Base-by-base conservation (phyloP, 2,797 vertebrate genomes). In the Sus cebifrons region DNA sequence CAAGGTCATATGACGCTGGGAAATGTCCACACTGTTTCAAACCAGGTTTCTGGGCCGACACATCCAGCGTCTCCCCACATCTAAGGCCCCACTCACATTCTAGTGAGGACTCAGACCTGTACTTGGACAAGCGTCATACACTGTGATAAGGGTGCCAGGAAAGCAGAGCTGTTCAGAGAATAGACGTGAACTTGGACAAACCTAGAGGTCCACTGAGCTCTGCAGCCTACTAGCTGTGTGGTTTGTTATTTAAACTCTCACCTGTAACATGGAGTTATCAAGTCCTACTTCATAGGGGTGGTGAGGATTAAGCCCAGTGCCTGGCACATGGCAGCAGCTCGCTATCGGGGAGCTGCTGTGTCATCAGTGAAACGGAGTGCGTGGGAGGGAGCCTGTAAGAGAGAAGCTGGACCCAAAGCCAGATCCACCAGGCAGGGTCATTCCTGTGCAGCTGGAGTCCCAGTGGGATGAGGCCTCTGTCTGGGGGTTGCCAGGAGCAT, bases 381-480 rank as follows among this genome's bases (percentile, higher is more conserved):
- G 3, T 40, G 6, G 23, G 32, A 81, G 21, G 27, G 32, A 1
- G 8, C 5, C 0, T 12, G 2, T 8, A 32, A 14, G 13, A 73
- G 70, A 56, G n/a, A 4, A 10, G 58, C 10, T 29, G 40, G 25
- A 70, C 40, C 62, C 60, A 44, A 74, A 44, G 40, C 52, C 40
- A 62, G n/a, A 23, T 14, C 21, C 14, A 13, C 44, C 44, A 7
- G 44, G 32, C 0, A 0, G 11, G 5, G 81, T 6, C 3, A 13
- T 36, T 93, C 8, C 58, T 23, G 0, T 20, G 13, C 16, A 20
- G 4, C 2, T 27, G 23, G 65, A 40, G 18, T 73, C 6, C 11
- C 25, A 58, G 0, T 5, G 8, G 10, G 5, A 11, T 7, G 17
- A 15, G 32, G 8, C 27, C 15, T 49, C 44, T 21, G 0, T 3